Evolutionary conservation across 30 jellyfish, hydroid and myxozoan species (phyloP).

Genomic region (Phacellophora camtschatica): DNA sequence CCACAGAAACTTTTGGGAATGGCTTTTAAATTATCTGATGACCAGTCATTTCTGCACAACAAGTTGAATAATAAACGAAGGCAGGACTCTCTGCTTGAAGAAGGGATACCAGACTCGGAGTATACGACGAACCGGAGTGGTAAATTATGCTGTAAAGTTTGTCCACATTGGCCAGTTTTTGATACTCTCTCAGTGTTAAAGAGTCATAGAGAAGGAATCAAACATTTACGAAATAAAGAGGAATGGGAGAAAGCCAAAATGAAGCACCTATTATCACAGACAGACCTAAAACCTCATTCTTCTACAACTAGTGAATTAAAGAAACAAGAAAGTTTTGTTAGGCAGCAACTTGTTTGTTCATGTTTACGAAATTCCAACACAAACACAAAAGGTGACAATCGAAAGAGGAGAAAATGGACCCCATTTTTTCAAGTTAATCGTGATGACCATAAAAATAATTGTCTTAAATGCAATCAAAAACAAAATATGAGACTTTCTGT

Average conservation of each 20-base stretch:
- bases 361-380: neutral
- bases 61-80: conserved; percentile 11
- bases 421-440: conserved; percentile 14
- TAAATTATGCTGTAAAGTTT: conserved; percentile 60
- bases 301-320: neutral
- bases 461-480: neutral
- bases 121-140: conserved; percentile 46
- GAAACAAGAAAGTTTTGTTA: neutral
- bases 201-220: conserved; percentile 44
- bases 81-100: conserved; percentile 23
- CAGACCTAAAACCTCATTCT: neutral
- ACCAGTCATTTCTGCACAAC: conserved; percentile 14
- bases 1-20: no score
- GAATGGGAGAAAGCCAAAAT: conserved; percentile 43
- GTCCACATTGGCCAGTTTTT: conserved; percentile 85
- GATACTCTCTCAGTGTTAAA: conserved; percentile 50
- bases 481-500: neutral
- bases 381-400: neutral
- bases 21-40: conserved; percentile 68
- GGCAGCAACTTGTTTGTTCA: neutral
- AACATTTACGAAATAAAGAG: conserved; percentile 27
- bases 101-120: conserved; percentile 17
- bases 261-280: neutral
- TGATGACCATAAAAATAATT: neutral
- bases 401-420: conserved; percentile 12